A percentile compares a stretch with the other conserved stretches of the same genome.
Evolutionary conservation across 2,888 invertebrate species (phyloP).

Genomic region (Eutolmus rufibarbis): DNA sequence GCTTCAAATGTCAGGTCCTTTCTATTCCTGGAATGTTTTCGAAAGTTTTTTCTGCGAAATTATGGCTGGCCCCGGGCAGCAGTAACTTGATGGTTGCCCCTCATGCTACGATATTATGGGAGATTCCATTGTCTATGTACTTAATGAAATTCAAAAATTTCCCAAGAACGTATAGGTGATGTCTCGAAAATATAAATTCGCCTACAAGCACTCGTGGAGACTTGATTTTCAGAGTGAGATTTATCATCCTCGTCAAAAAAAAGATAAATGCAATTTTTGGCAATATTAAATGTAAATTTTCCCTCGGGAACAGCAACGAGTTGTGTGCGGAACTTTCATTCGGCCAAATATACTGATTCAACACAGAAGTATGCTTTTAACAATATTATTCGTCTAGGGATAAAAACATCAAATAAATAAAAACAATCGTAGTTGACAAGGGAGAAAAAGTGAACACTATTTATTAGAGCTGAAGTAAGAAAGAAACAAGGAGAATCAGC

Average conservation of each 20-base stretch:
- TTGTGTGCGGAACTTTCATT: too few species aligned
- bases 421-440: too few species aligned
- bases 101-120: background rate
- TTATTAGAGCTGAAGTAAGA: too few species aligned
- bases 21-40: background rate
- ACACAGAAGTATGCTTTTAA: too few species aligned
- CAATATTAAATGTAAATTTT: background rate
- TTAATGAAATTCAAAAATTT: slow-evolving; percentile 16
- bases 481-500: too few species aligned
- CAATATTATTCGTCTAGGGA: too few species aligned
- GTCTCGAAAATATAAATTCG: background rate
- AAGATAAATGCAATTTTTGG: background rate
- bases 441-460: too few species aligned
- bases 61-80: background rate
- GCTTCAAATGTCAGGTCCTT: slow-evolving; percentile 30
- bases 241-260: background rate
- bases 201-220: background rate
- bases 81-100: background rate
- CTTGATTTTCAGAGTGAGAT: background rate
- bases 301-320: background rate
- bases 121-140: background rate
- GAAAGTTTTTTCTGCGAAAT: slow-evolving; percentile 17
- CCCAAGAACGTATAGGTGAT: background rate
- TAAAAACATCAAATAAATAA: too few species aligned
- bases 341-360: too few species aligned